A percentile compares a stretch with the other conserved stretches of the same genome.
These are phyloP conservation scores for Xanthorhoe designata DNA, from an alignment of 2,888 invertebrate genomes.

Conservation along the genomic window DNA sequence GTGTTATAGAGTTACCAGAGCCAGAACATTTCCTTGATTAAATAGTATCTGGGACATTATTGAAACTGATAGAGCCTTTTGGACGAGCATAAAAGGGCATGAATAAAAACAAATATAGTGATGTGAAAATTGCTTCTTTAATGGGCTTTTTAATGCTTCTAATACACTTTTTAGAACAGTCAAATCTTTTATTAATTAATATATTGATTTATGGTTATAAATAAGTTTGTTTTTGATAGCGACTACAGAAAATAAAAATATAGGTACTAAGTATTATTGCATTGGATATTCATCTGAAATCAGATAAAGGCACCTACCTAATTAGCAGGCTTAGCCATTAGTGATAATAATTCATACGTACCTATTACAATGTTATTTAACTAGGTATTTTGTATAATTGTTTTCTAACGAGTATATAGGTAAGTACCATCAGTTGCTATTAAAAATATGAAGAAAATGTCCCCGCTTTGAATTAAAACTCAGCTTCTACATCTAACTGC, in stretches of 20 bases:
- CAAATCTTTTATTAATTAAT: too few relatives aligned
- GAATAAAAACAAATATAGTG: neutral
- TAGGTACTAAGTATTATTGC: too few relatives aligned
- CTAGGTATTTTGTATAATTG: neutral
- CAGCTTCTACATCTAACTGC: conserved; percentile 19
- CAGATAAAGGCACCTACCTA: too few relatives aligned
- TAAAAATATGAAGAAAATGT: neutral
- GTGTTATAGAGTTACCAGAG: conserved; percentile 24
- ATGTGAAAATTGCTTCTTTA: neutral
- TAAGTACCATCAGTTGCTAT: neutral
- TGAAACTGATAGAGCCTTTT: conserved; percentile 10
- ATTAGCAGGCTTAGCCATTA: neutral
- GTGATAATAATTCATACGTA: neutral
- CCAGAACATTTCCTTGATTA: conserved; percentile 27
- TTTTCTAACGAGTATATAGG: conserved; percentile 20
- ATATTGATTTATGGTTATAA: too few relatives aligned
- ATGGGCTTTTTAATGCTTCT: too few relatives aligned
- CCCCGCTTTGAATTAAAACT: neutral
- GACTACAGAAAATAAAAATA: too few relatives aligned
- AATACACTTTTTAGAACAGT: too few relatives aligned
- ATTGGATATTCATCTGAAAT: neutral
- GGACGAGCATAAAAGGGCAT: neutral
- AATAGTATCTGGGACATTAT: conserved; percentile 21
- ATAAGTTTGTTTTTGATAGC: neutral
- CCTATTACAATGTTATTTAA: neutral